phyloP scores from a whole-genome alignment of 2,888 invertebrate genomes.

The Sminthurides aquaticus region DNA sequence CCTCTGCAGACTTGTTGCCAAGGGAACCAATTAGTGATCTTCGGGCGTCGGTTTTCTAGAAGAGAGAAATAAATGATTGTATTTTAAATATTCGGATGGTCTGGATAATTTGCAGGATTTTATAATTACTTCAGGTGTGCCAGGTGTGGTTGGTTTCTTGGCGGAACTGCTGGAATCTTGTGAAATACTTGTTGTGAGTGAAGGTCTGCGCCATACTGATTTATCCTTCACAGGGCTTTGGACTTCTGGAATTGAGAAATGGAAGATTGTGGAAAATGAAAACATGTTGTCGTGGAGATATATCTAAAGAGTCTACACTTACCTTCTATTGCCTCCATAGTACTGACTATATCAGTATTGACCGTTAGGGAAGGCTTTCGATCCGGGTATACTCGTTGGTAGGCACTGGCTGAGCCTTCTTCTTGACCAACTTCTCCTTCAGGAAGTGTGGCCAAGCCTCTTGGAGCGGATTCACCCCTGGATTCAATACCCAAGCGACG shows the following conservation, averaged over 20 bases:
- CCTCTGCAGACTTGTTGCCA: slow-evolving; percentile 49
- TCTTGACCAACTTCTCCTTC: slow-evolving; percentile 57
- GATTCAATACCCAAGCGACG: slow-evolving; percentile 46
- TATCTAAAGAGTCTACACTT: slow-evolving; percentile 30
- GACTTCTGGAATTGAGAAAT: slow-evolving; percentile 52
- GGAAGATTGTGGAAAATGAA: background rate
- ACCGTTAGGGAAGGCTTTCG: slow-evolving; percentile 72
- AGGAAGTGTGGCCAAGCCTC: slow-evolving; percentile 64
- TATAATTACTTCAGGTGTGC: slow-evolving; percentile 30
- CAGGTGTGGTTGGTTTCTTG: slow-evolving; percentile 30
- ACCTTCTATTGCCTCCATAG: slow-evolving; percentile 83
- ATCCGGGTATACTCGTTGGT: slow-evolving; percentile 62
- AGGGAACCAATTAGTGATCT: slow-evolving; percentile 55
- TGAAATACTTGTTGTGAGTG: slow-evolving; percentile 47
- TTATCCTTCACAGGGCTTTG: slow-evolving; percentile 63
- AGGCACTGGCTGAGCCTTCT: slow-evolving; percentile 46
- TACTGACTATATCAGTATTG: slow-evolving; percentile 71
- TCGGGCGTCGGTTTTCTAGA: slow-evolving; percentile 55
- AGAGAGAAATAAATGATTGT: slow-evolving; percentile 16
- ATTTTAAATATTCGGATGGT: slow-evolving; percentile 6
- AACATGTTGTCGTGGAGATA: slow-evolving; percentile 1
- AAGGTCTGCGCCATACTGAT: slow-evolving; percentile 68
- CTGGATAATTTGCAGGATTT: no score
- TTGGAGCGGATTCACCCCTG: slow-evolving; percentile 59
- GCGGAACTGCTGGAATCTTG: slow-evolving; percentile 1